A percentile compares a stretch with the other conserved stretches of the same genome.
phyloP scores from a whole-genome alignment of 2,888 invertebrate genomes.

The Synanthedon myopaeformis region DNA sequence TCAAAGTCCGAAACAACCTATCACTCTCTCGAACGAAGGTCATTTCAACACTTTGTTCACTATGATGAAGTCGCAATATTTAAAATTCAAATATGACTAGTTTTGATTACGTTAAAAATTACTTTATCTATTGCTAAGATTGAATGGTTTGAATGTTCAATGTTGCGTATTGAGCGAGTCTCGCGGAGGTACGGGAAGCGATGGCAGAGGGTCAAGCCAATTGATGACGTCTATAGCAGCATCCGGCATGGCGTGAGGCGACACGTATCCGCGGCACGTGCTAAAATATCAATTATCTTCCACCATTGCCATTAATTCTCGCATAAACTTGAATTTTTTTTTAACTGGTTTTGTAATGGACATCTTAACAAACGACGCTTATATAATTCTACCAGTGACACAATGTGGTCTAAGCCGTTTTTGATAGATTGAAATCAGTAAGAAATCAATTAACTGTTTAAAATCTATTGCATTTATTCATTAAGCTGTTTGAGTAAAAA shows the following conservation, averaged over 20 bases:
- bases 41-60: slow-evolving; percentile 3
- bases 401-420: too few species aligned
- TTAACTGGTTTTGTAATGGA: too few species aligned
- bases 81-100: background rate
- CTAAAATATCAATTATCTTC: background rate
- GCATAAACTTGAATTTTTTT: too few species aligned
- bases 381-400: too few species aligned
- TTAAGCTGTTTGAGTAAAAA: too few species aligned
- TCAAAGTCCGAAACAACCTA: slow-evolving; percentile 1
- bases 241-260: slow-evolving; percentile 42
- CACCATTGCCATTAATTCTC: too few species aligned
- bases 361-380: too few species aligned
- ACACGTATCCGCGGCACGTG: slow-evolving; percentile 36
- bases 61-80: too few species aligned
- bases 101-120: background rate
- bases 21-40: slow-evolving; percentile 8
- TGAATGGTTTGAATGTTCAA: background rate
- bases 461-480: too few species aligned
- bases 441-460: too few species aligned
- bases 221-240: slow-evolving; percentile 58
- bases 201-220: slow-evolving; percentile 64
- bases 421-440: too few species aligned
- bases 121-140: background rate
- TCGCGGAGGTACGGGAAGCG: slow-evolving; percentile 41
- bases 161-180: slow-evolving; percentile 3